phyloP scores from a whole-genome alignment of 2,888 invertebrate species.

The Rapana venosa region DNA sequence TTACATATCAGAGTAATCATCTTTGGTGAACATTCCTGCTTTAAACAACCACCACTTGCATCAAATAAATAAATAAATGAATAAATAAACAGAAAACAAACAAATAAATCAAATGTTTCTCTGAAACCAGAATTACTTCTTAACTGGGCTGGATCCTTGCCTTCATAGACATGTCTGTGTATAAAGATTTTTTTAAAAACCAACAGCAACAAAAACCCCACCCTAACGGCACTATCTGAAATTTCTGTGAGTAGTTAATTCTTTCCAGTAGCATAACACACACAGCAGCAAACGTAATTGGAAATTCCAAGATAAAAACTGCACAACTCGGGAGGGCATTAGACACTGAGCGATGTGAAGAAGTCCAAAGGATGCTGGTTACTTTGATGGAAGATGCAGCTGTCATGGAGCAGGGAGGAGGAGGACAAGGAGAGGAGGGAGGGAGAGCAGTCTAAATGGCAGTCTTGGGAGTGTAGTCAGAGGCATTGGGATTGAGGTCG shows the following conservation, averaged over 20 bases:
- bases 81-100: too few relatives aligned
- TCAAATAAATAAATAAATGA: too few relatives aligned
- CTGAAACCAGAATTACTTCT: too few relatives aligned
- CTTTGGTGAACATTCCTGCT: too few relatives aligned
- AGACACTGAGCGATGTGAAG: background rate
- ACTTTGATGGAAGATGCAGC: background rate
- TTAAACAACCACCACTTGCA: too few relatives aligned
- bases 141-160: too few relatives aligned
- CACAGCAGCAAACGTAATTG: background rate
- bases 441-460: constrained; percentile 47
- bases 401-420: background rate
- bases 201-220: too few relatives aligned
- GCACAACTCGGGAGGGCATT: background rate
- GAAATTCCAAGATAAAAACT: background rate
- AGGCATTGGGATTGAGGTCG: constrained; percentile 92
- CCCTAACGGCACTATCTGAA: too few relatives aligned
- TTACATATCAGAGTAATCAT: too few relatives aligned
- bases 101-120: too few relatives aligned
- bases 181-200: too few relatives aligned
- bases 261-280: background rate
- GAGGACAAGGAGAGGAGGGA: background rate
- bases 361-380: background rate
- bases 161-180: too few relatives aligned
- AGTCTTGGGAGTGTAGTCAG: constrained; percentile 91
- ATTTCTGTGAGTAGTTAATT: background rate